Percentiles rank a stretch among this genome's conserved stretches.
phyloP scores from a whole-genome alignment of 2,888 invertebrate genomes.

The Bhutanitis thaidina region DNA sequence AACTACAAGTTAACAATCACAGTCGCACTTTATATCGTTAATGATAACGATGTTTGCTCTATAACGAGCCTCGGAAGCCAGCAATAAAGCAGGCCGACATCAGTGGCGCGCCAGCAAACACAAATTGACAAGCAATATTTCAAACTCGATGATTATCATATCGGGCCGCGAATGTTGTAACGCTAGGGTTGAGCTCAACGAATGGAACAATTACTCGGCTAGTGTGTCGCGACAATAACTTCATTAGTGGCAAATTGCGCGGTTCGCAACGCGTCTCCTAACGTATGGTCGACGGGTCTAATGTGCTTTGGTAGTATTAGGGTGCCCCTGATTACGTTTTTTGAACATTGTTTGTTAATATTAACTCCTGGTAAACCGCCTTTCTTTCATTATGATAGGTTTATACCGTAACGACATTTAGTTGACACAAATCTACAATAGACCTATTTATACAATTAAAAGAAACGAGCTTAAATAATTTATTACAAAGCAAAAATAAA shows the following conservation, averaged over 20 bases:
- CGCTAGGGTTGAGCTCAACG: conserved; percentile 51
- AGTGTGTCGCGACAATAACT: conserved; percentile 51
- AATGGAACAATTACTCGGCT: conserved; percentile 54
- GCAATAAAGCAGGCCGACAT: conserved; percentile 40
- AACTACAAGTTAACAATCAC: conserved; percentile 28
- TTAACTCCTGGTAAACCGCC: conserved; percentile 3
- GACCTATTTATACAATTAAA: conserved; percentile 6
- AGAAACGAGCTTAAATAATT: background rate
- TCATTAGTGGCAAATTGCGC: conserved; percentile 51
- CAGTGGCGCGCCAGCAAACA: conserved; percentile 39
- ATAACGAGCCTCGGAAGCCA: conserved; percentile 42
- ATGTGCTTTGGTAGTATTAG: conserved; percentile 26
- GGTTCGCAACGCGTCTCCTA: conserved; percentile 29
- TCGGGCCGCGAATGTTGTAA: conserved; percentile 45
- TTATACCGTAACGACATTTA: conserved; percentile 5
- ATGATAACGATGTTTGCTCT: conserved; percentile 35
- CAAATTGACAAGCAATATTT: conserved; percentile 61
- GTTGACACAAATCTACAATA: background rate
- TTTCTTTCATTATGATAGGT: background rate
- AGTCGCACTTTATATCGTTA: conserved; percentile 31
- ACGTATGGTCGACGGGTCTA: conserved; percentile 27
- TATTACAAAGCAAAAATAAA: no score
- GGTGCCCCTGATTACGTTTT: conserved; percentile 24
- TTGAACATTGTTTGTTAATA: conserved; percentile 22
- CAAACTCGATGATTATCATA: conserved; percentile 56